phyloP scores from a whole-genome alignment of 2,888 invertebrate species.

The Taenaris catops region DNA sequence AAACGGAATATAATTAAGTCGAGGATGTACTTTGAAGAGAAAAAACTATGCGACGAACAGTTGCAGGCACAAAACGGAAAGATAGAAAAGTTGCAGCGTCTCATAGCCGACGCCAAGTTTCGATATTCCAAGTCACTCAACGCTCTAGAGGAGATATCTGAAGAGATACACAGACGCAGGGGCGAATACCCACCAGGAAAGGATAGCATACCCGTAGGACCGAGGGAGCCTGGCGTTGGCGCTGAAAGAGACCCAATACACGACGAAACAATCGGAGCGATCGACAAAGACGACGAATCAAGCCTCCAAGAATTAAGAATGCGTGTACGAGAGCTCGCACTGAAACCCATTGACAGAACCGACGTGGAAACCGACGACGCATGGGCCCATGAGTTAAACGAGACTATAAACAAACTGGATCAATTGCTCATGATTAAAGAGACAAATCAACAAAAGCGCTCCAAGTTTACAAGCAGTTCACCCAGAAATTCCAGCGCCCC shows the following conservation, averaged over 20 bases:
- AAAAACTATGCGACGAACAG: slow-evolving; percentile 91
- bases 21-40: slow-evolving; percentile 94
- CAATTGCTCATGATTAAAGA: slow-evolving; percentile 85
- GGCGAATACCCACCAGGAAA: slow-evolving; percentile 74
- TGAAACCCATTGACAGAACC: slow-evolving; percentile 86
- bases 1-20: slow-evolving; percentile 92
- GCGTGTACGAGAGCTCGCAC: slow-evolving; percentile 85
- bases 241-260: slow-evolving; percentile 81
- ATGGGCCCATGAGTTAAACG: slow-evolving; percentile 88
- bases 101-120: slow-evolving; percentile 88
- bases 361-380: slow-evolving; percentile 84
- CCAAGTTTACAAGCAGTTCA: slow-evolving; percentile 58
- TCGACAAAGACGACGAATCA: slow-evolving; percentile 69
- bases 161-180: slow-evolving; percentile 90
- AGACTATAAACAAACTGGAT: slow-evolving; percentile 88
- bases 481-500: slow-evolving; percentile 63
- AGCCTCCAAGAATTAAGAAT: slow-evolving; percentile 84
- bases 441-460: slow-evolving; percentile 76
- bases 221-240: slow-evolving; percentile 87
- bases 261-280: slow-evolving; percentile 46
- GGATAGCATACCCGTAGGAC: slow-evolving; percentile 67
- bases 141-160: slow-evolving; percentile 93
- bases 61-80: slow-evolving; percentile 91
- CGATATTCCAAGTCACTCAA: slow-evolving; percentile 91
- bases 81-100: slow-evolving; percentile 89